Base-by-base conservation (phyloP, 2,888 invertebrate species). In the Magallana nippona region DNA sequence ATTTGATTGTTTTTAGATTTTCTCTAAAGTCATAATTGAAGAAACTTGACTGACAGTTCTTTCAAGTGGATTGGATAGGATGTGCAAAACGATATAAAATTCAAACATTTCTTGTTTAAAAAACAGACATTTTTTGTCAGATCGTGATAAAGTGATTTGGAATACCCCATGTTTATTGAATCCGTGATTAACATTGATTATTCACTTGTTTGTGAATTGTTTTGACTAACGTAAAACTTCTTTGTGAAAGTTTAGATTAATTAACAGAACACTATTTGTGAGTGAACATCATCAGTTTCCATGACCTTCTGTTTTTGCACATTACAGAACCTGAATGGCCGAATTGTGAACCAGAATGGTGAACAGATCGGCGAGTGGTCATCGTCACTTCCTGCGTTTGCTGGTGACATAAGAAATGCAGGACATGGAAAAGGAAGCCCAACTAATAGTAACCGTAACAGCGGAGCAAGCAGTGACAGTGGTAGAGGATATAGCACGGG, bases 391-490 rank as follows among this genome's bases (percentile, higher is more conserved):
- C 83, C 84, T 63, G 60, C 81, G 17, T 77, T 82, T 17, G 82
- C 78, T 32, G 88, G 89, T 88, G 92, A 91, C 88, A 90, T 91
- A 89, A 90, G 91, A 86, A 89, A 91, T 15, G 83, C 88, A 19
- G 90, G 90, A 81, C 91, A 89, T 17, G 85, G 84, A 84, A 89
- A 90, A 79, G 91, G 92, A 84, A 93, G 93, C 86, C 93, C 93
- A 0, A 90, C 89, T 78, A 90, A 90, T 86, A 93, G 93, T 88
- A 93, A 93, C 88, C 88, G 94, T 32, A 94, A 93, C 90, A 93
- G 93, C 86, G 91, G 92, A 44, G 93, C 93, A 82, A 93, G 93
- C 88, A 92, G 91, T 79, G 93, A 93, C 87, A 93, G 93, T 86
- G 93, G 94, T 19, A 89, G 94, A 19, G 92, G 93, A 15, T 85